phyloP scores from a whole-genome alignment of 2,888 invertebrate genomes.

The Myopa tessellatipennis region DNA sequence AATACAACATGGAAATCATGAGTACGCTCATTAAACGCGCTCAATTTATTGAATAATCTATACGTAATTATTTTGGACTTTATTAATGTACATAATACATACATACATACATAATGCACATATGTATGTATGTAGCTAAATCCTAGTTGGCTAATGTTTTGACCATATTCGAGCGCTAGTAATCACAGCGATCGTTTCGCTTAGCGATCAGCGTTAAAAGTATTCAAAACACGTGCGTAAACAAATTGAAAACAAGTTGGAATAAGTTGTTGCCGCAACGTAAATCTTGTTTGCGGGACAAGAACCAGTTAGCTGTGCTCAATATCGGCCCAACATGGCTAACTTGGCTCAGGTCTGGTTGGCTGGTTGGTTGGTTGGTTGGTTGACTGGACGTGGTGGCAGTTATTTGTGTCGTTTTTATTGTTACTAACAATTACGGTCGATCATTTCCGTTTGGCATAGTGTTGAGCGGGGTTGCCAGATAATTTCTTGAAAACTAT shows the following conservation, averaged over 20 bases:
- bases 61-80: constrained; percentile 34
- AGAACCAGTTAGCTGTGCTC: constrained; percentile 30
- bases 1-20: no score
- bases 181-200: neutral
- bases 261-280: constrained; percentile 17
- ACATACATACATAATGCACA: no score
- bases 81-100: constrained; percentile 27
- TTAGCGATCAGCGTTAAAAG: constrained; percentile 36
- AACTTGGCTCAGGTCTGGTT: neutral
- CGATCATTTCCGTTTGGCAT: constrained; percentile 27
- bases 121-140: neutral
- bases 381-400: constrained; percentile 11
- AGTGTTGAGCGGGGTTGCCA: neutral
- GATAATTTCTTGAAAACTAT: neutral
- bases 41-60: constrained; percentile 35
- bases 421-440: constrained; percentile 16
- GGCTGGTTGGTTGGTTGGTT: neutral
- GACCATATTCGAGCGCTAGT: constrained; percentile 16
- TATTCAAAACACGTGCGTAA: constrained; percentile 61
- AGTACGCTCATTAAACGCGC: neutral
- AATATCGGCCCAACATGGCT: neutral
- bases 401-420: neutral
- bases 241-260: constrained; percentile 61
- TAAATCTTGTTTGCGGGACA: neutral
- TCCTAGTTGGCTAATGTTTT: constrained; percentile 24